Percentiles rank a stretch among this genome's conserved stretches.
Evolutionary conservation across 2,113 vertebrate genomes (phyloP).

Genomic region (Nymphicus hollandicus): DNA sequence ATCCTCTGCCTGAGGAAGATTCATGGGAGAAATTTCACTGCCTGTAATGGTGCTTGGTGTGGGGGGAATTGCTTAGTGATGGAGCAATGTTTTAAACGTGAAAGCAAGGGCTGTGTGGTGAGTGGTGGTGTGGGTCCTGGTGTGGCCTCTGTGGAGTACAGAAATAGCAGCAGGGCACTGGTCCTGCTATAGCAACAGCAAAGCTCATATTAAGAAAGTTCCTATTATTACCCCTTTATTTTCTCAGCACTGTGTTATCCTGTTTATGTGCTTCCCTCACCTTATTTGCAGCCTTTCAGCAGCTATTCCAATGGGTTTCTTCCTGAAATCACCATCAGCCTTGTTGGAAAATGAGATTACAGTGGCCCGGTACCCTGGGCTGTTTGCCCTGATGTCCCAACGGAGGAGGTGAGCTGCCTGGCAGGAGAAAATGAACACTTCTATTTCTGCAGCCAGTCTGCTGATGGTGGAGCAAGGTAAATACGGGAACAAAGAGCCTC

Average conservation of each 20-base stretch:
- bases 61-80: background rate
- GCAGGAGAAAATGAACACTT: background rate
- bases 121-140: background rate
- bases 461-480: background rate
- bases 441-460: background rate
- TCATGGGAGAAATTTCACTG: background rate
- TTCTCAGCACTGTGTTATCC: fast-evolving
- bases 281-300: background rate
- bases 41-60: background rate
- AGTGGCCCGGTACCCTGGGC: background rate
- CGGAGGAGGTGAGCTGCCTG: background rate
- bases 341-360: background rate
- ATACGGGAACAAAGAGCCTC: background rate
- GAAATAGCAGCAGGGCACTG: background rate
- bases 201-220: background rate
- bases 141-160: background rate
- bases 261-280: background rate
- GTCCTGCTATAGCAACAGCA: fast-evolving
- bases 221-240: background rate
- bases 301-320: background rate
- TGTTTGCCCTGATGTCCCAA: background rate
- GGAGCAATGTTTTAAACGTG: fast-evolving
- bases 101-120: background rate
- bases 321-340: background rate
- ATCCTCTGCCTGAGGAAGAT: background rate